Evolutionary conservation across 2,113 vertebrate species (phyloP).

Genomic region (Brachyhypopomus gauderio): DNA sequence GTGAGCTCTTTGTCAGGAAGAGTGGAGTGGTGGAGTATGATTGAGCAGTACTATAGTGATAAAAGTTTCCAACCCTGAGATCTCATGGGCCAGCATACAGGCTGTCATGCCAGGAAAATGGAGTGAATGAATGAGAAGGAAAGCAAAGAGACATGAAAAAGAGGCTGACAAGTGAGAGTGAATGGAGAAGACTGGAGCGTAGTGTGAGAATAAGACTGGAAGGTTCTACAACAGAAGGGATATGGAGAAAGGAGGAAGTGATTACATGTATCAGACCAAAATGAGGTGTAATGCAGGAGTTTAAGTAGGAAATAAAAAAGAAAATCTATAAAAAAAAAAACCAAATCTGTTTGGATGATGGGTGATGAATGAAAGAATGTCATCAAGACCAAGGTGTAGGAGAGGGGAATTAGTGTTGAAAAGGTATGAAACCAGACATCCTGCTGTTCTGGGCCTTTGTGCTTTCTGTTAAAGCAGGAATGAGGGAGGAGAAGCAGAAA

Average conservation of each 20-base stretch:
- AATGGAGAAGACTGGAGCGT: background rate
- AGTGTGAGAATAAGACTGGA: background rate
- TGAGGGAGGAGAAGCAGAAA: conserved; percentile 36
- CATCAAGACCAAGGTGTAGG: background rate
- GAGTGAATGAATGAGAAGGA: conserved; percentile 20
- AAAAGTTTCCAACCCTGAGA: conserved; percentile 19
- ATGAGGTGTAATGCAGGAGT: background rate
- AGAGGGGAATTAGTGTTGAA: conserved; percentile 27
- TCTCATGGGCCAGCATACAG: conserved; percentile 9
- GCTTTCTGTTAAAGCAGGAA: conserved; percentile 48
- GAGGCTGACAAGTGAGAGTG: conserved; percentile 8
- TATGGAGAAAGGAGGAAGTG: conserved; percentile 1
- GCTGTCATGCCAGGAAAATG: conserved; percentile 18
- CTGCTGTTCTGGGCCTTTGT: conserved; percentile 50
- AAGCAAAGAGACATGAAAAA: conserved; percentile 3
- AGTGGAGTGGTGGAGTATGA: conserved; percentile 11
- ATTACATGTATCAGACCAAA: background rate
- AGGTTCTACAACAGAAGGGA: background rate
- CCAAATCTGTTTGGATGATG: background rate
- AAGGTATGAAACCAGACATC: conserved; percentile 38
- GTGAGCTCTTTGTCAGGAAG: conserved; percentile 36
- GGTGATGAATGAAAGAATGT: background rate
- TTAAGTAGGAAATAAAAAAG: background rate
- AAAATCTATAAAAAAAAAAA: background rate
- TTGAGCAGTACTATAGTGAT: conserved; percentile 3